Percentiles rank a stretch among this genome's conserved stretches.
phyloP scores from a whole-genome alignment of 1,140 invertebrate genomes.

The Anastrepha ludens region DNA sequence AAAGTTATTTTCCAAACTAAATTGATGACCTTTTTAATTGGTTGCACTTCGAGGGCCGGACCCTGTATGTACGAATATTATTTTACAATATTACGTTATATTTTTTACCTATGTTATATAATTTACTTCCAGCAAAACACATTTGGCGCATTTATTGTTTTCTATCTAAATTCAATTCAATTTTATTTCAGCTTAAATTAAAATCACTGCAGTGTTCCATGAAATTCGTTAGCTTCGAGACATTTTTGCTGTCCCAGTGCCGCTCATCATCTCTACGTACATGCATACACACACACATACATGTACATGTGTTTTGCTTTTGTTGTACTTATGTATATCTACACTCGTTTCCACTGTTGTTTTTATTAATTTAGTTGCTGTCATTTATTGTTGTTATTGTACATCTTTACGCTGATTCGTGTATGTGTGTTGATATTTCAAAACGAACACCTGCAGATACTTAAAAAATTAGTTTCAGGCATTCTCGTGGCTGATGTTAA shows the following conservation, averaged over 20 bases:
- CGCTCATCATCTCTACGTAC: background rate
- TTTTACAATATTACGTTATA: no score
- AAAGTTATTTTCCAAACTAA: no score
- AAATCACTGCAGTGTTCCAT: background rate
- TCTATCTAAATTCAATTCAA: background rate
- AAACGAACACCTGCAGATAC: slow-evolving; percentile 51
- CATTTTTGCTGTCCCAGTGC: background rate
- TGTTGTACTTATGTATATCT: slow-evolving; percentile 10
- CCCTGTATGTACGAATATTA: no score
- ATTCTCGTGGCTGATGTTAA: slow-evolving; percentile 47
- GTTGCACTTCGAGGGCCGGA: no score
- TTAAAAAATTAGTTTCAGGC: slow-evolving; percentile 52
- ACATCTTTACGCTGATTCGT: background rate
- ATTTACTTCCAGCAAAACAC: no score
- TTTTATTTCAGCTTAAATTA: slow-evolving; percentile 16
- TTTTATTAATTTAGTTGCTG: slow-evolving; percentile 53
- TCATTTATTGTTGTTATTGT: slow-evolving; percentile 43
- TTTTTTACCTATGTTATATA: no score
- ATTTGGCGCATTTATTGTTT: no score
- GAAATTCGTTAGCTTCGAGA: slow-evolving; percentile 9
- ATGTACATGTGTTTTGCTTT: background rate
- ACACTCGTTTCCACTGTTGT: slow-evolving; percentile 29
- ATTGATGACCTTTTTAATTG: no score
- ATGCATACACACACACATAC: background rate
- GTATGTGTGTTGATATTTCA: slow-evolving; percentile 21